Evolutionary conservation across 2,113 vertebrate species (phyloP), one percentile per base, ranked within the genome.

Genomic region (Crotalus tigris): DNA sequence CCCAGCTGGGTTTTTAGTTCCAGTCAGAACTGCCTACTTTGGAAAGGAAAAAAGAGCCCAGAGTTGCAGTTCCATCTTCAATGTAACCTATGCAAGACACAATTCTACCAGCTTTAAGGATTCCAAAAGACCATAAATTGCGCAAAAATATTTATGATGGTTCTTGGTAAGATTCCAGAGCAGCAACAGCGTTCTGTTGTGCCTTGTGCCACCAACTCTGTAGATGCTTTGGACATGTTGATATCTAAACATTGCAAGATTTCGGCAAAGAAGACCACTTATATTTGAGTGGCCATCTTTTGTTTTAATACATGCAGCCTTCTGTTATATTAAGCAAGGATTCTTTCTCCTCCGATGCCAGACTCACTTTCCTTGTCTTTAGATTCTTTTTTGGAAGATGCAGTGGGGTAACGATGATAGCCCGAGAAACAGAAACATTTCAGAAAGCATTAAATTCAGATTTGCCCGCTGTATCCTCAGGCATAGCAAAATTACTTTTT

Each of bases 321-420:
- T 39, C n/a, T 0, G 5, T 75, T 33, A 5, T 33, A 75, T 75
- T 75, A 39, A 39, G 69, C n/a, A 7, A n/a, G n/a, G n/a, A 39
- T 39, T 8, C 33, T 39, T 81, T 39, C n/a, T 39, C 69, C 15
- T 39, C 13, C 5, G 0, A 19, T 39, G 15, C n/a, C 2, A 39
- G 69, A 39, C 6, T 19, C 1, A 0, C 21, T 59, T 39, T 59
- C 58, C 10, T 64, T 61, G 24, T 26, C 24, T 46, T 46, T 49
- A 26, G 44, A 85, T 53, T 93, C 69, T 39, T 94, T 94, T 94
- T 89, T 53, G 58, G 53, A n/a, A 94, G 94, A 87, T 55, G 87
- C 94, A 86, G 86, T 9, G 53, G 94, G 94, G 94, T 96, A 96
- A 97, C 5, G 2, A 96, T 96, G 95, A 97, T 57, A 3, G 95